phyloP scores from a whole-genome alignment of 2,113 vertebrate species.

The Pangasianodon gigas region DNA sequence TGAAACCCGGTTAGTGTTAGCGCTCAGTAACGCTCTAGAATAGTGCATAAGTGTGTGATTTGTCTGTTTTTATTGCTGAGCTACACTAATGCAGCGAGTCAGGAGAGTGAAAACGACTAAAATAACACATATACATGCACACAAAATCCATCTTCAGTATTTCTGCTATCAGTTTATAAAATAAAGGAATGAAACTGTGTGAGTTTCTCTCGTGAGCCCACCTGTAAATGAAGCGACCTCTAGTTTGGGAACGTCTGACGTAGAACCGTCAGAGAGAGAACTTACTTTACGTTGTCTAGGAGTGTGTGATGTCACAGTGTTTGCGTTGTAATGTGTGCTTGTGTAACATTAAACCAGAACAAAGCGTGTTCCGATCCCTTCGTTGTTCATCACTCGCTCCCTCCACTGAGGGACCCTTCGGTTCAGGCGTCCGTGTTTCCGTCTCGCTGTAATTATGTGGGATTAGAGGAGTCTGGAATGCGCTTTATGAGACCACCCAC shows the following conservation, averaged over 20 bases:
- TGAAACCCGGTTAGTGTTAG: not conserved
- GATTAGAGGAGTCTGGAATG: constrained; percentile 42
- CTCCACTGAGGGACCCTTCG: not conserved
- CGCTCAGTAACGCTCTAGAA: not conserved
- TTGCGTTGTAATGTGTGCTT: not conserved
- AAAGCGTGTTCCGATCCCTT: not conserved
- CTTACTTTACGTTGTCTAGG: not conserved
- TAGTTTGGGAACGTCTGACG: not conserved
- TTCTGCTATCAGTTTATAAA: not conserved
- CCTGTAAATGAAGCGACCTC: too few relatives aligned
- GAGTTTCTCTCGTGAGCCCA: not conserved
- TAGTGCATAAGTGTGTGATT: not conserved
- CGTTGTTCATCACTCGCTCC: not conserved
- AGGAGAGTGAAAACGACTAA: not conserved
- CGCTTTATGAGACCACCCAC: constrained; percentile 47
- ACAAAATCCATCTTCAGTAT: not conserved
- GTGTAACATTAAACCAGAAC: not conserved
- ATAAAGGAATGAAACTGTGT: not conserved
- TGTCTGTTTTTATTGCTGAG: too few relatives aligned
- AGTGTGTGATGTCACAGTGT: not conserved
- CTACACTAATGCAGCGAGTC: too few relatives aligned
- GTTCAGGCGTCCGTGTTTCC: constrained; percentile 16
- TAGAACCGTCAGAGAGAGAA: not conserved
- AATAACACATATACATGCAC: not conserved
- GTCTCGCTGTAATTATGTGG: constrained; percentile 22